These are phyloP conservation scores for Intellagama lesueurii DNA, from an alignment of 2,797 vertebrate genomes.

Conservation along the genomic window DNA sequence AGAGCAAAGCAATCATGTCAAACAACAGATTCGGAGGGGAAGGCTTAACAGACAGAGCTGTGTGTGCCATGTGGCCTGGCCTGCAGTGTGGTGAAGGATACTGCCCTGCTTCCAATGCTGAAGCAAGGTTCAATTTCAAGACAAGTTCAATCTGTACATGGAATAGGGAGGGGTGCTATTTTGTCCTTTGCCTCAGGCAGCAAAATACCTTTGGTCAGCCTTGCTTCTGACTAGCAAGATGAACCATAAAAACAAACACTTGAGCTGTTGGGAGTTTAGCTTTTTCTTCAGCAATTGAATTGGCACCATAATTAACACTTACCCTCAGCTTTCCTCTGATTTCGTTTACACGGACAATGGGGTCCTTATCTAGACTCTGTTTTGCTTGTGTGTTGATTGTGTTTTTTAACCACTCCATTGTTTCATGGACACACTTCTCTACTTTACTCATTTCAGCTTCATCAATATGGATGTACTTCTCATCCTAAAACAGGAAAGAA, in stretches of 20 bases:
- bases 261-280: not conserved
- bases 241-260: not conserved
- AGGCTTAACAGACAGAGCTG: no score
- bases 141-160: no score
- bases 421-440: conserved; percentile 80
- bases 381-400: conserved; percentile 80
- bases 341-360: conserved; percentile 76
- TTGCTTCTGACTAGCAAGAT: not conserved
- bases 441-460: conserved; percentile 85
- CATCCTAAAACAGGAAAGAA: conserved; percentile 74
- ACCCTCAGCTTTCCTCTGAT: conserved; percentile 83
- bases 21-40: not conserved
- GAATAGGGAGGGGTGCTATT: not conserved
- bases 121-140: no score
- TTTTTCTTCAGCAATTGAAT: not conserved
- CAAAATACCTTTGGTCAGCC: not conserved
- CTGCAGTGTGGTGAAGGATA: not conserved
- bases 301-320: conserved; percentile 16
- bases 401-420: conserved; percentile 83
- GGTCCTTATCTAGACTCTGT: conserved; percentile 80
- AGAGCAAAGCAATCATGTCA: not conserved
- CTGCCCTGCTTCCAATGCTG: not conserved
- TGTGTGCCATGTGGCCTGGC: not conserved
- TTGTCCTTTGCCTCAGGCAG: not conserved
- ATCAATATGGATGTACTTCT: conserved; percentile 83